Base-by-base conservation (phyloP, 2,888 invertebrate species). In the Baccha elongata region DNA sequence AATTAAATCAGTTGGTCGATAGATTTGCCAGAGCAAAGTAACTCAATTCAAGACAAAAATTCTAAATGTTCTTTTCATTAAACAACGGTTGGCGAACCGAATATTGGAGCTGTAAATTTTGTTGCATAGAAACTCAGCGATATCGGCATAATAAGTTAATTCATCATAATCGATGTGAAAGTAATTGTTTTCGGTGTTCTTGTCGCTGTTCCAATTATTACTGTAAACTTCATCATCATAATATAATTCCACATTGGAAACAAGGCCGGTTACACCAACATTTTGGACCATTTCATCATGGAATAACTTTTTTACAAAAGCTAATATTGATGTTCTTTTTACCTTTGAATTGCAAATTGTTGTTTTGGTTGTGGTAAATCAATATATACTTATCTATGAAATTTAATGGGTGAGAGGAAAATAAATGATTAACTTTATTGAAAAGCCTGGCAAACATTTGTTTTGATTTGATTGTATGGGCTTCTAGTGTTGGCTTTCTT, bases 361-460 rank as follows among this genome's bases (percentile, higher is more conserved):
- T 40, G 17, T 42, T 58, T 42, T 58, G 26, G 58, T 58, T 40
- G 58, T 58, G 42, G 42, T 23, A 23, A 23, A 35, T 4, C 6
- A n/a, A n/a, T n/a, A n/a, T n/a, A n/a, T n/a, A n/a, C n/a, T n/a
- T n/a, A n/a, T n/a, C n/a, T n/a, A n/a, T n/a, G n/a, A n/a, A n/a
- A n/a, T n/a, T n/a, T n/a, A n/a, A n/a, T n/a, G n/a, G n/a, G n/a
- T n/a, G n/a, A n/a, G n/a, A n/a, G n/a, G n/a, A n/a, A n/a, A n/a
- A n/a, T n/a, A n/a, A n/a, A n/a, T n/a, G n/a, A n/a, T n/a, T n/a
- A n/a, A n/a, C n/a, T n/a, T n/a, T n/a, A n/a, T n/a, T n/a, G n/a
- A n/a, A n/a, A n/a, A n/a, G n/a, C n/a, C n/a, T n/a, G n/a, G n/a
- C n/a, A n/a, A n/a, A n/a, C n/a, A n/a, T n/a, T n/a, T n/a, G n/a